These are phyloP conservation scores for Sinohyriopsis cumingii DNA, from an alignment of 2,888 invertebrate genomes.

Conservation along the genomic window DNA sequence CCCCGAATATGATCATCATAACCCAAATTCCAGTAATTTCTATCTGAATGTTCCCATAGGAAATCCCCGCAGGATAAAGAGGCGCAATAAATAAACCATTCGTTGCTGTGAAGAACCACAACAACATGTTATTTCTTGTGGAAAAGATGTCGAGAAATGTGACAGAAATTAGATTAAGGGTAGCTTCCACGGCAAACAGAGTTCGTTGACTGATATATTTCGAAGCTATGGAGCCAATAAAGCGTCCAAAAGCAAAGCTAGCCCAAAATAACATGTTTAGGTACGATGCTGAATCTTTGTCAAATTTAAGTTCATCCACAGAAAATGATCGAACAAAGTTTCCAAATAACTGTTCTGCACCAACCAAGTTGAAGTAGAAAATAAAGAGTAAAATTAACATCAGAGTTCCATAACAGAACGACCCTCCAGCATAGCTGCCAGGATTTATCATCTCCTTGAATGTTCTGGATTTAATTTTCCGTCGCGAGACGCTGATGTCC, in stretches of 20 bases:
- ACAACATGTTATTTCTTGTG: conserved; percentile 13
- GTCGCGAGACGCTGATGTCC: no score
- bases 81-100: conserved; percentile 34
- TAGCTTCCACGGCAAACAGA: conserved; percentile 26
- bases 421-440: conserved; percentile 25
- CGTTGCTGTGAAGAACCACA: conserved; percentile 34
- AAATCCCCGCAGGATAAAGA: conserved; percentile 36
- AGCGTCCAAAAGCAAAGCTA: conserved; percentile 34
- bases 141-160: conserved; percentile 32
- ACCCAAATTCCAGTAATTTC: conserved; percentile 35
- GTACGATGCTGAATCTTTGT: conserved; percentile 35
- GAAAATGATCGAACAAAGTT: conserved; percentile 38
- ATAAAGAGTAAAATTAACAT: conserved; percentile 24
- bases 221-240: conserved; percentile 25
- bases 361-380: conserved; percentile 27
- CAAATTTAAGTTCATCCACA: conserved; percentile 32
- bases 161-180: conserved; percentile 22
- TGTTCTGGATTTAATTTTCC: no score
- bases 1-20: conserved; percentile 29
- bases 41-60: conserved; percentile 37
- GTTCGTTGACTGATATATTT: conserved; percentile 26
- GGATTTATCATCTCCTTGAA: conserved; percentile 19
- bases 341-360: conserved; percentile 36
- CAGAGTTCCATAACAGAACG: conserved; percentile 19
- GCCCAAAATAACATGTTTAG: conserved; percentile 39